These are phyloP conservation scores for Andricus quercusramuli DNA, from an alignment of 2,888 invertebrate genomes.

Conservation along the genomic window DNA sequence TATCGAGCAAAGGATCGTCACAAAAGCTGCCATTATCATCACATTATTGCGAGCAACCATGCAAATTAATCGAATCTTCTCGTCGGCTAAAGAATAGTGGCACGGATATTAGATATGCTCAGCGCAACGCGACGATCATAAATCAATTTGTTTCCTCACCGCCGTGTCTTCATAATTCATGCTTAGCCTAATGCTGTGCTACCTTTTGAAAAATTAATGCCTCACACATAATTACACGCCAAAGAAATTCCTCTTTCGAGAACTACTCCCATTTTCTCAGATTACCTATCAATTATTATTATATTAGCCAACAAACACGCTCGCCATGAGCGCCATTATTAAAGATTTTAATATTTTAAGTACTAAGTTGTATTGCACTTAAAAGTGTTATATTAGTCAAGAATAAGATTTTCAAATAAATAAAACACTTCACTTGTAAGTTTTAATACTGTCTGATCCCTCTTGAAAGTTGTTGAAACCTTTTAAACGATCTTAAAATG, in stretches of 20 bases:
- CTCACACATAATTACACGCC: slow-evolving; percentile 53
- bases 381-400: too few relatives aligned
- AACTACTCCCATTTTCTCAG: background rate
- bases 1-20: background rate
- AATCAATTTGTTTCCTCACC: slow-evolving; percentile 76
- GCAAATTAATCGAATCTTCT: slow-evolving; percentile 68
- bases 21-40: slow-evolving; percentile 27
- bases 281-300: background rate
- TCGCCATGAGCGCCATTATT: too few relatives aligned
- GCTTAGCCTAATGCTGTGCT: slow-evolving; percentile 71
- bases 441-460: too few relatives aligned
- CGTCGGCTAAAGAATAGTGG: slow-evolving; percentile 66
- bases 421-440: too few relatives aligned
- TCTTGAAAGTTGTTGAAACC: too few relatives aligned
- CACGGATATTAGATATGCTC: slow-evolving; percentile 74
- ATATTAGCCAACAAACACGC: too few relatives aligned
- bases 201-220: slow-evolving; percentile 73
- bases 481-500: too few relatives aligned
- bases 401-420: too few relatives aligned
- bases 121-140: slow-evolving; percentile 72
- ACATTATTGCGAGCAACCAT: slow-evolving; percentile 44
- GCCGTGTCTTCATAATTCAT: slow-evolving; percentile 78
- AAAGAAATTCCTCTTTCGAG: background rate
- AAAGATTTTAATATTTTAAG: too few relatives aligned
- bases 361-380: too few relatives aligned